phyloP scores from a whole-genome alignment of 2,888 invertebrate species.

The Coelinius sp. region DNA sequence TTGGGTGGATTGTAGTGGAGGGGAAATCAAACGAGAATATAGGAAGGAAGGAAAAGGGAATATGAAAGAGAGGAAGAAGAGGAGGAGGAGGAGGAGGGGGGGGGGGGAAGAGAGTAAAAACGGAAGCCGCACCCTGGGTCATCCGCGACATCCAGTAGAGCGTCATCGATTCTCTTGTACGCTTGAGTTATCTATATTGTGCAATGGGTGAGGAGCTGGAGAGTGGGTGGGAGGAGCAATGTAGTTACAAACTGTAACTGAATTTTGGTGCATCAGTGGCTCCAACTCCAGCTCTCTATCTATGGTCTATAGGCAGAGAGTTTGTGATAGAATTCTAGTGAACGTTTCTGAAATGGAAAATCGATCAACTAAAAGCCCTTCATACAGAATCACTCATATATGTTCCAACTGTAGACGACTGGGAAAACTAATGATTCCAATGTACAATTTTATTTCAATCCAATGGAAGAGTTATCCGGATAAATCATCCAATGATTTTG shows the following conservation, averaged over 20 bases:
- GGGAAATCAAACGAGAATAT: not conserved
- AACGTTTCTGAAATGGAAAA: slow-evolving; percentile 12
- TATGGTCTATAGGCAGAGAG: not conserved
- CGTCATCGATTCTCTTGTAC: slow-evolving; percentile 34
- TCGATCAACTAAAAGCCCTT: slow-evolving; percentile 21
- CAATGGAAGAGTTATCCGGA: too few relatives aligned
- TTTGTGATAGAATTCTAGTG: not conserved
- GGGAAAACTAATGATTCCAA: slow-evolving; percentile 3
- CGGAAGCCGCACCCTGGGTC: slow-evolving; percentile 46
- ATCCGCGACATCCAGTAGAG: slow-evolving; percentile 47
- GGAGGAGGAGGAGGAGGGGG: not conserved
- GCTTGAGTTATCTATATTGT: slow-evolving; percentile 33
- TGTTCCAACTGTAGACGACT: not conserved
- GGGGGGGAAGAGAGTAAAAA: slow-evolving; percentile 20
- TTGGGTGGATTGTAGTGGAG: slow-evolving; percentile 24
- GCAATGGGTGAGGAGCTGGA: slow-evolving; percentile 57
- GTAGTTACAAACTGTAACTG: slow-evolving; percentile 68
- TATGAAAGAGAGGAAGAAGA: slow-evolving; percentile 3
- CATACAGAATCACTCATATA: not conserved
- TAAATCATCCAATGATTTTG: too few relatives aligned
- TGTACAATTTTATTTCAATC: too few relatives aligned
- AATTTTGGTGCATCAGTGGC: slow-evolving; percentile 54
- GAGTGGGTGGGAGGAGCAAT: slow-evolving; percentile 48
- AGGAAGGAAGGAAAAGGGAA: slow-evolving; percentile 1
- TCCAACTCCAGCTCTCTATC: slow-evolving; percentile 4